A percentile compares a stretch with the other conserved stretches of the same genome.
Evolutionary conservation across 2,113 vertebrate species (phyloP).

Genomic region (Uropsilus gracilis): DNA sequence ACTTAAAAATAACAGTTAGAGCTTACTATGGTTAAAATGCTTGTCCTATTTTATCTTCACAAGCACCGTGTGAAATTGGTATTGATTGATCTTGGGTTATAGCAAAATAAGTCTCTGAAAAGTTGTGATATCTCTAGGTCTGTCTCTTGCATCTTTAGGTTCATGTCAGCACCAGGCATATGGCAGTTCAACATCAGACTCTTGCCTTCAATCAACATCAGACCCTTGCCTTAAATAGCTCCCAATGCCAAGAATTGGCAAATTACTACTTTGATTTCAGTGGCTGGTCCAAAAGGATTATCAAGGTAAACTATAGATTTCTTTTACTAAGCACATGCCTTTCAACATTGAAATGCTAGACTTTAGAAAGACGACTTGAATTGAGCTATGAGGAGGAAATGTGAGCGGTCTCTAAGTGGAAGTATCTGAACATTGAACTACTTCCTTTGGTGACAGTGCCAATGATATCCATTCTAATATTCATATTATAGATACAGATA

Average conservation of each 20-base stretch:
- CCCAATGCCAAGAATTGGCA: conserved; percentile 82
- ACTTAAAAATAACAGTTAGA: neutral
- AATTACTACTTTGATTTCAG: too few relatives aligned
- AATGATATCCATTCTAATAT: too few relatives aligned
- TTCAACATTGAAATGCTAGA: too few relatives aligned
- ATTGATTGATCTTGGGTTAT: neutral
- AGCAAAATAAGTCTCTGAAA: neutral
- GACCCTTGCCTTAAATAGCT: conserved; percentile 75
- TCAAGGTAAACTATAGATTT: conserved; percentile 81
- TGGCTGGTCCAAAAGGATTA: too few relatives aligned
- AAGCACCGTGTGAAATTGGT: too few relatives aligned
- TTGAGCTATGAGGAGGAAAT: too few relatives aligned
- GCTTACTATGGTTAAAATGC: neutral
- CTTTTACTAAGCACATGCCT: neutral
- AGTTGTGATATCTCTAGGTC: neutral
- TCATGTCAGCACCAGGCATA: conserved; percentile 77
- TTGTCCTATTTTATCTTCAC: neutral
- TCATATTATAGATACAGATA: too few relatives aligned
- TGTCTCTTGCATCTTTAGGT: conserved; percentile 72
- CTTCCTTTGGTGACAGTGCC: too few relatives aligned
- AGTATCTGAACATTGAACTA: too few relatives aligned
- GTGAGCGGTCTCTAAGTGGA: too few relatives aligned
- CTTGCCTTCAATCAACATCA: too few relatives aligned
- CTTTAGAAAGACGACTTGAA: too few relatives aligned
- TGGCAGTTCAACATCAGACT: conserved; percentile 50